Evolutionary conservation across 2,888 invertebrate genomes (phyloP).

Genomic region (Girardia tigrina): DNA sequence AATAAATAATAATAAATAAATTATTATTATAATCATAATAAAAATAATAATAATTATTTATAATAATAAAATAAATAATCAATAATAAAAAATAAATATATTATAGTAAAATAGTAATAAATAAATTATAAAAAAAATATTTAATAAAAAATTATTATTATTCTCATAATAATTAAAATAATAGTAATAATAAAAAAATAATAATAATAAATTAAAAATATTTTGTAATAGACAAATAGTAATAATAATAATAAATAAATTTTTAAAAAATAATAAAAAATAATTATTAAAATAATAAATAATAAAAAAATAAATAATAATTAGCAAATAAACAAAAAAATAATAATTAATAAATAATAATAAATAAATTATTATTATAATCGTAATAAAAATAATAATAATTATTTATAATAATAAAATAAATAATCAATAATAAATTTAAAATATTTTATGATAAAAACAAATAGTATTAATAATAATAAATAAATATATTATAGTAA

Average conservation of each 20-base stretch:
- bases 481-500: not conserved
- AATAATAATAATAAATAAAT: not conserved
- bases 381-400: no score
- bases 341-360: no score
- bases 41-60: no score
- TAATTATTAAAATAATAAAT: not conserved
- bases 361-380: no score
- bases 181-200: not conserved
- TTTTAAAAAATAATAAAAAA: not conserved
- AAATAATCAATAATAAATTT: not conserved
- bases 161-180: no score
- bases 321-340: no score
- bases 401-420: no score
- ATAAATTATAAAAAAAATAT: no score
- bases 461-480: not conserved
- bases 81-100: not conserved
- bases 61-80: no score
- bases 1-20: no score
- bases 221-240: not conserved
- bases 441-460: not conserved
- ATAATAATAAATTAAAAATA: not conserved
- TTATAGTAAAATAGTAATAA: not conserved
- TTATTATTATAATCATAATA: no score
- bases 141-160: no score
- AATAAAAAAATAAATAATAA: not conserved